Evolutionary conservation across 2,797 vertebrate species (phyloP).

Genomic region (Cirrhinus mrigala): DNA sequence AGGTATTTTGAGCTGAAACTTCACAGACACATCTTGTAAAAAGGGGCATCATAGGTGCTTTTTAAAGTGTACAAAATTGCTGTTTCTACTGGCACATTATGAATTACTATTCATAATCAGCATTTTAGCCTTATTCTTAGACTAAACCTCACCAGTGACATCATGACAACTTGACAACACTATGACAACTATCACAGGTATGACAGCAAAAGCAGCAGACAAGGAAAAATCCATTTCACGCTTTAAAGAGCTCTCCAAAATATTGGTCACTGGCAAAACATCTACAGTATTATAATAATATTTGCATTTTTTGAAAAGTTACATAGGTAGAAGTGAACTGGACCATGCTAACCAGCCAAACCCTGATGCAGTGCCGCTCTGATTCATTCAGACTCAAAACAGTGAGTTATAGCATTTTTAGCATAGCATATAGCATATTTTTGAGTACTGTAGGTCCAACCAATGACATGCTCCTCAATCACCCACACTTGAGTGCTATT

Average conservation of each 20-base stretch:
- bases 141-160: background rate
- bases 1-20: too few species aligned
- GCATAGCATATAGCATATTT: background rate
- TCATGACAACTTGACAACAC: background rate
- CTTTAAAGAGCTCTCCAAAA: conserved; percentile 10
- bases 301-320: background rate
- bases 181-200: background rate
- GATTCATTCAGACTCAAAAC: background rate
- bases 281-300: background rate
- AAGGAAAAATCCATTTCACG: background rate
- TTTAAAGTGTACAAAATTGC: background rate
- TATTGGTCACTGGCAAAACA: background rate
- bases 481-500: background rate
- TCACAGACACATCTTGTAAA: too few species aligned
- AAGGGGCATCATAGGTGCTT: too few species aligned
- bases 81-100: background rate
- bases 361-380: background rate
- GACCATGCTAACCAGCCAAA: background rate
- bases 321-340: background rate
- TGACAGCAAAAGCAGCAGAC: background rate
- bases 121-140: background rate
- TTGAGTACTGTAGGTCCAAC: background rate
- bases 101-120: background rate
- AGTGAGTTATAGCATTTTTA: background rate
- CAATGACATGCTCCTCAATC: background rate